These are phyloP conservation scores for Diplosoma virens DNA, from an alignment of 23 tunicate species.

Conservation along the genomic window DNA sequence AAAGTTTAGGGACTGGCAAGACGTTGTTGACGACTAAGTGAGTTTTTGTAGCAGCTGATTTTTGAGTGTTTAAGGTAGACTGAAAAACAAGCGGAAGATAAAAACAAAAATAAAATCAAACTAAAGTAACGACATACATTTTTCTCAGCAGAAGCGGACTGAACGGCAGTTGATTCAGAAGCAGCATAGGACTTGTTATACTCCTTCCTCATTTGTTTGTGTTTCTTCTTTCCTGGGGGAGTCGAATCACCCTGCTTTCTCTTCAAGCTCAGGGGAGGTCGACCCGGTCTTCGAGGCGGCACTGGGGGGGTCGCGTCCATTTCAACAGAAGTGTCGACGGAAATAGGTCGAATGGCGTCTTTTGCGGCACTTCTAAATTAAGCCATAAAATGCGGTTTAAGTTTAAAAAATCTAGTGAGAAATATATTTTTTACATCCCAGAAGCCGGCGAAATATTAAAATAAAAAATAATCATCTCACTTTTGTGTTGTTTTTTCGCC, in stretches of 20 bases:
- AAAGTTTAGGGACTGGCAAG: neutral
- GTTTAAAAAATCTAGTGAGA: neutral
- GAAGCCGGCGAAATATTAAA: too few relatives aligned
- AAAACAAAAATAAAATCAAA: too few relatives aligned
- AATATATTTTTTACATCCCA: too few relatives aligned
- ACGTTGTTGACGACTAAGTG: neutral
- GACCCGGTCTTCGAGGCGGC: constrained; percentile 40
- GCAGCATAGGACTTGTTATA: neutral
- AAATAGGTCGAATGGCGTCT: too few relatives aligned
- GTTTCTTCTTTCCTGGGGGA: constrained; percentile 39
- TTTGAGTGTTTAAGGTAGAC: too few relatives aligned
- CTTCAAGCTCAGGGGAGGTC: constrained; percentile 51
- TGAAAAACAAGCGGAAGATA: too few relatives aligned
- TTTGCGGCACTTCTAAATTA: too few relatives aligned
- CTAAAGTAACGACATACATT: too few relatives aligned
- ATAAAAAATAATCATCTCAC: neutral
- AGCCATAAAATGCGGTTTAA: too few relatives aligned
- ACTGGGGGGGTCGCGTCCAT: neutral
- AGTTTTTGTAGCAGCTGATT: too few relatives aligned
- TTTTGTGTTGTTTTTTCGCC: neutral
- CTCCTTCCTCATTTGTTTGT: constrained; percentile 45
- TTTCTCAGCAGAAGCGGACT: neutral
- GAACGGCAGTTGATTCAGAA: neutral
- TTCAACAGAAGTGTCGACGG: too few relatives aligned
- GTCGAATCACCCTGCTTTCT: constrained; percentile 17